Evolutionary conservation across 2,113 vertebrate genomes (phyloP).

Genomic region (Solenodon paradoxus): DNA sequence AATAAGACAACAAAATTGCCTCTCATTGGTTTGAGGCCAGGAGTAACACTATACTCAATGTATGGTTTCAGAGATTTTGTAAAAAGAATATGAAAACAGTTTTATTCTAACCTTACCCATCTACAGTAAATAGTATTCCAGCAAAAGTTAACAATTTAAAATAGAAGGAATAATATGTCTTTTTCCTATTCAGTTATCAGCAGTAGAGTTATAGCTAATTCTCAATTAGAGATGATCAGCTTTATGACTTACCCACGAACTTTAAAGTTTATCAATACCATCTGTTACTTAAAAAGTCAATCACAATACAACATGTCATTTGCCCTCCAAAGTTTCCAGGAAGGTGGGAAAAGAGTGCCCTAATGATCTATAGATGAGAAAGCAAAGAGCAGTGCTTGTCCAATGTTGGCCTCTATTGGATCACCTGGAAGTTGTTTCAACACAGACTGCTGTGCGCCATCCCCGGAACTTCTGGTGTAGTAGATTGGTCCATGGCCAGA

Average conservation of each 20-base stretch:
- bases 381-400: neutral
- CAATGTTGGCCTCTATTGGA: too few relatives aligned
- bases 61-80: slow-evolving; percentile 1
- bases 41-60: slow-evolving; percentile 43
- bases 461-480: neutral
- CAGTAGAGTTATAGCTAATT: slow-evolving; percentile 15
- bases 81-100: slow-evolving; percentile 33
- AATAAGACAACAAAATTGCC: slow-evolving; percentile 68
- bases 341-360: neutral
- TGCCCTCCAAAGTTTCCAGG: neutral
- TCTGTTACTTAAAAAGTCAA: neutral
- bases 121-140: slow-evolving; percentile 27
- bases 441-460: neutral
- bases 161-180: slow-evolving; percentile 23
- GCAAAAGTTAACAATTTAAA: slow-evolving; percentile 28
- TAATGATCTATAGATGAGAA: neutral
- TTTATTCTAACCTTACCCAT: neutral
- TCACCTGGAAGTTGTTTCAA: neutral
- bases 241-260: neutral
- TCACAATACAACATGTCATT: neutral
- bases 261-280: neutral
- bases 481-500: neutral
- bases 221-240: neutral
- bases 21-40: slow-evolving; percentile 43
- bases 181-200: slow-evolving; percentile 1